Base-by-base conservation (phyloP, 2,888 invertebrate species). In the Leucophenga montana region DNA sequence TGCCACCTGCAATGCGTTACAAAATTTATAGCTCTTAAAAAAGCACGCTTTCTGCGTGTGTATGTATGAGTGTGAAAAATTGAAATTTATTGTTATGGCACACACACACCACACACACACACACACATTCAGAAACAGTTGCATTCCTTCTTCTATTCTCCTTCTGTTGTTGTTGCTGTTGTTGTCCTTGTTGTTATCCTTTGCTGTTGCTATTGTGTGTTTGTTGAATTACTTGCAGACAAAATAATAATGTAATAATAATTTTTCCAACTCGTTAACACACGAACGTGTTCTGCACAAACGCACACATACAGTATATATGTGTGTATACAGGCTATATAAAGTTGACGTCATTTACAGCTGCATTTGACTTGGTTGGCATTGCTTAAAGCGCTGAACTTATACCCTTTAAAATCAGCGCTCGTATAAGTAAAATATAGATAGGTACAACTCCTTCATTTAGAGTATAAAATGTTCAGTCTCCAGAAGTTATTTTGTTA, bases 191-290 rank as follows among this genome's bases (percentile, higher is more conserved):
- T 54, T 65, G 74, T 73, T 71, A 77, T 31, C 18, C 61, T 31
- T 75, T 74, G 73, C 70, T 77, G 68, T 76, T 77, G 70, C 71
- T 75, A 82, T 80, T 80, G 84, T 80, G 77, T 84, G 80, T 72
- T 75, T 72, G 73, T 76, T 75, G 81, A 83, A 81, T 82, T 72
- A 79, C 81, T 79, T 75, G 78, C 72, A 84, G 83, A 81, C 83
- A 81, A 84, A 81, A 84, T 84, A 83, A 83, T 77, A 83, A 75
- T 79, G 72, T 70, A 62, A 56, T 82, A 85, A 86, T 84, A 81
- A 80, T 84, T 81, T 84, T 83, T 82, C 77, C 85, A 83, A 79
- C 78, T 85, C 85, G 79, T 86, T 85, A 85, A 82, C 84, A 84
- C 82, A 76, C 69, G 76, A 77, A 76, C 71, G 73, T 76, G 75